Conservation (phyloP, 92 coral and sea anemone species). For the Zoanthus sansibaricus region DNA sequence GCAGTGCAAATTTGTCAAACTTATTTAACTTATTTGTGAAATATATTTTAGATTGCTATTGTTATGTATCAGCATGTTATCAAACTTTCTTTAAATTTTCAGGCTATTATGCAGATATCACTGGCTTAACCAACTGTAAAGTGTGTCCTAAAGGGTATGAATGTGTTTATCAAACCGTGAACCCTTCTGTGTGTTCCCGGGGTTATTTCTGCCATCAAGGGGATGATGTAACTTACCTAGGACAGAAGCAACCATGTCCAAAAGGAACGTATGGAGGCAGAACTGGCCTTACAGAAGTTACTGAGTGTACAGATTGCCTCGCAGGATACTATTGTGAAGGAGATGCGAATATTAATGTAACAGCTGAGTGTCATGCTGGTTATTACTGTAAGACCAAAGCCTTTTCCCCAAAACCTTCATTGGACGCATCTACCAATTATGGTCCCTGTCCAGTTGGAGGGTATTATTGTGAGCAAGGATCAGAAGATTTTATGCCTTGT, state of each 20-base stretch:
- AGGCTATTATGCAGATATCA: conserved; percentile 84
- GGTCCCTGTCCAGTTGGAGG: conserved; percentile 96
- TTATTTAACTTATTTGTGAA: no score
- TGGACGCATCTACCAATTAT: conserved; percentile 66
- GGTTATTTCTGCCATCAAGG: conserved; percentile 83
- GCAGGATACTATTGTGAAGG: conserved; percentile 87
- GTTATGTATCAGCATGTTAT: neutral
- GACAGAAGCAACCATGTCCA: conserved; percentile 86
- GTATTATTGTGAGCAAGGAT: conserved; percentile 78
- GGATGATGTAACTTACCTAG: conserved; percentile 51
- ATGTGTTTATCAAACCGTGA: conserved; percentile 73
- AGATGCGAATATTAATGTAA: conserved; percentile 62
- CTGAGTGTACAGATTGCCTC: conserved; percentile 83
- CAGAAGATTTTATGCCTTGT: conserved; percentile 72
- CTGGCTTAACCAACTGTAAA: conserved; percentile 72
- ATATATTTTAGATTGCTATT: neutral
- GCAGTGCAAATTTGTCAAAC: no score
- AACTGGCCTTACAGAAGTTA: conserved; percentile 58
- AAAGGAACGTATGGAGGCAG: conserved; percentile 88
- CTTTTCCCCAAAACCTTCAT: conserved; percentile 60
- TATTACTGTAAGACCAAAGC: conserved; percentile 87
- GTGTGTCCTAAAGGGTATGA: conserved; percentile 81
- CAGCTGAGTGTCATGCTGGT: conserved; percentile 84
- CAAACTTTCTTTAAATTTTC: neutral
- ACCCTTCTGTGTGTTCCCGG: conserved; percentile 83